Base-by-base conservation (phyloP, 1,140 invertebrate genomes). In the Caenorhabditis brenneri region DNA sequence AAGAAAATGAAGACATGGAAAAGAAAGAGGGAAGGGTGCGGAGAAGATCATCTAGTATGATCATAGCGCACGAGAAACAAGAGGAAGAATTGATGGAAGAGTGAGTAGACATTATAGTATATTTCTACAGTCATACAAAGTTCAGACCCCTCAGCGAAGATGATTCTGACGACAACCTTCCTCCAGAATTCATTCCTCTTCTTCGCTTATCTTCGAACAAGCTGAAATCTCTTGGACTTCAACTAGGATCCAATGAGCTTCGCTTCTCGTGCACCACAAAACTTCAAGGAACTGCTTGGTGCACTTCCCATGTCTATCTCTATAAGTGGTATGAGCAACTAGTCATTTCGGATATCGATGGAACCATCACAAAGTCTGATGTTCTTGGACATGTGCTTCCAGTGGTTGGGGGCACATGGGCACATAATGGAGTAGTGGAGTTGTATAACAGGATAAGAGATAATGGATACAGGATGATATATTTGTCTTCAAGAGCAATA, bases 351-450 rank as follows among this genome's bases (percentile, higher is more conserved):
- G 98, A 99, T 91, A 99, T 99, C 90, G 98, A 99, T 92, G 98
- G 98, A n/a, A 99, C 98, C 19, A 99, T 99, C 82, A 99, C 98
- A 36, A 98, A 97, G 93, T 94, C 97, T 0, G 98, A 99, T 92
- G 97, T 99, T 0, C 92, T 99, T 60, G 98, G 98, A 19, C 98
- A 99, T 88, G 96, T 99, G 81, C 92, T 99, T 86, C 97, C 98
- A 10, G 95, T 98, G 88, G 95, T 99, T 49, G 98, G 98, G 39
- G 96, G 96, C 91, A 95, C 97, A 88, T 98, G 96, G 96, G 96
- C 96, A 1, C 96, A 98, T 92, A 94, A 95, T 58, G 97, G 97
- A 7, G 97, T 99, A 9, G 96, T 97, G 36, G 95, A 98, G 89
- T 93, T 99, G 0, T 99, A 98, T 91, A 97, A 95, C 0, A 96